These are phyloP conservation scores for Beris morrisii DNA, from an alignment of 2,888 invertebrate species.

Conservation along the genomic window DNA sequence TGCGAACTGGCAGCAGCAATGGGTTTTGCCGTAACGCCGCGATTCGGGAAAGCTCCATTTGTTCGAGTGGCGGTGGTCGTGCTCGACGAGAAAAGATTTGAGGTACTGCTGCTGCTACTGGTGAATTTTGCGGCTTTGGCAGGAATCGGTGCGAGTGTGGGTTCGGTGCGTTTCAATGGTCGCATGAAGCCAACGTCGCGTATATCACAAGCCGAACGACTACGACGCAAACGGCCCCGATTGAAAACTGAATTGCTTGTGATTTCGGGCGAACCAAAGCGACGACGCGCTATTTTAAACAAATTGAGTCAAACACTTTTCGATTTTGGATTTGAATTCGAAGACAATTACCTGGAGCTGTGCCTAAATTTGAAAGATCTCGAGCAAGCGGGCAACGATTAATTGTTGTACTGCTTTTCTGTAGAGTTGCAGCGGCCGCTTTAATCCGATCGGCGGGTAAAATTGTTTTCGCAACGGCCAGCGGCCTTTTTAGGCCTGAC, in stretches of 20 bases:
- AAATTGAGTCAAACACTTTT: background rate
- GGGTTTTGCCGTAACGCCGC: background rate
- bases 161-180: constrained; percentile 46
- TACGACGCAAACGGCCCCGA: constrained; percentile 41
- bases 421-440: constrained; percentile 35
- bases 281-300: constrained; percentile 35
- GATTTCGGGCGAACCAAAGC: constrained; percentile 48
- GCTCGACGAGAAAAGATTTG: background rate
- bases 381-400: constrained; percentile 40
- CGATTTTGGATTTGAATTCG: background rate
- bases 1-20: background rate
- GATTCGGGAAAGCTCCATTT: background rate
- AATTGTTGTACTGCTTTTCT: constrained; percentile 14
- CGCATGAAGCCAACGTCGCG: constrained; percentile 33
- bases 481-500: constrained; percentile 46
- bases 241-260: constrained; percentile 16
- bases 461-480: constrained; percentile 44
- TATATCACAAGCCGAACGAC: constrained; percentile 47
- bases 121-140: constrained; percentile 46
- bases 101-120: background rate
- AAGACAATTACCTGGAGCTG: constrained; percentile 44
- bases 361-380: constrained; percentile 40
- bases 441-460: constrained; percentile 52
- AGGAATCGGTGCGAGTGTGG: constrained; percentile 48
- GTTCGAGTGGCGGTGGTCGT: background rate